Conservation (phyloP, 2,888 invertebrate species). For the Microplitis manilae region DNA sequence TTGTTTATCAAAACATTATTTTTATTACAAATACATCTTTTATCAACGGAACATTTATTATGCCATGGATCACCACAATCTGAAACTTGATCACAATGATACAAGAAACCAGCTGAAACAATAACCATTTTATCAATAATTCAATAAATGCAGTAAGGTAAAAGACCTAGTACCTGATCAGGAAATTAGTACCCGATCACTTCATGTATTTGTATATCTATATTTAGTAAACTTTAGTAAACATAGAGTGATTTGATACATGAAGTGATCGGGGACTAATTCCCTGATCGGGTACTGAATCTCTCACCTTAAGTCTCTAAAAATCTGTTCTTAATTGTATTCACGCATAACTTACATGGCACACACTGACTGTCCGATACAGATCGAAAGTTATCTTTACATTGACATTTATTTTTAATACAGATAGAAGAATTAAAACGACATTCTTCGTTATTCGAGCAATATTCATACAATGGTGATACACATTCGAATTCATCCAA, state of each 20-base stretch:
- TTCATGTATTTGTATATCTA: too few relatives aligned
- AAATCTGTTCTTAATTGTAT: too few relatives aligned
- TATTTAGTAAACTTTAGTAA: too few relatives aligned
- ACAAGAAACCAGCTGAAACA: not conserved
- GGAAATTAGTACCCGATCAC: too few relatives aligned
- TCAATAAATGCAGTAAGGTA: not conserved
- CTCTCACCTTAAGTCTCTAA: too few relatives aligned
- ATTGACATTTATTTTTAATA: not conserved
- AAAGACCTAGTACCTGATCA: too few relatives aligned
- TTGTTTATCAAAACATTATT: not conserved
- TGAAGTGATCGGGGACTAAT: too few relatives aligned
- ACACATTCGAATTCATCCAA: not conserved
- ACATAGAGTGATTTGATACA: too few relatives aligned
- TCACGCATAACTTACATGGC: not conserved
- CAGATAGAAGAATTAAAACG: not conserved
- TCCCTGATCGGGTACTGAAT: too few relatives aligned
- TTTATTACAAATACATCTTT: not conserved
- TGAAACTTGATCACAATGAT: not conserved
- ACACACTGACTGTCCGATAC: not conserved
- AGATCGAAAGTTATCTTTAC: not conserved
- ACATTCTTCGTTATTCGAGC: not conserved
- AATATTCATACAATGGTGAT: not conserved
- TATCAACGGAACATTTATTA: not conserved
- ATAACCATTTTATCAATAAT: not conserved
- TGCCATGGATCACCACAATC: not conserved